Evolutionary conservation across 2,888 invertebrate genomes (phyloP).

Genomic region (Morpho deidamia): DNA sequence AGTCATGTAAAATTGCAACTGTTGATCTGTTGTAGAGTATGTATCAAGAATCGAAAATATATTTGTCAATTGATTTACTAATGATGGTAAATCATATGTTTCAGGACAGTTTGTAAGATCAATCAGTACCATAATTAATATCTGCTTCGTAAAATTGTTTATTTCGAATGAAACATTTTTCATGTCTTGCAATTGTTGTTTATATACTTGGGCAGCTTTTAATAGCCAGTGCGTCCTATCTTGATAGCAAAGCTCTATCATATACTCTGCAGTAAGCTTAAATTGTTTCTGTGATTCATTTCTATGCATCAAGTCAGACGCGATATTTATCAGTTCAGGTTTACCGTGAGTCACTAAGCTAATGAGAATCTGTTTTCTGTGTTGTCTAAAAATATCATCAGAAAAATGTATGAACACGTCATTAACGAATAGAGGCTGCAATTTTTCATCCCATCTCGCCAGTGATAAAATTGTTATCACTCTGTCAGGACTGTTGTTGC

Average conservation of each 20-base stretch:
- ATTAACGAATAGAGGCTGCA: constrained; percentile 44
- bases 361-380: constrained; percentile 64
- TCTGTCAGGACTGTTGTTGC: constrained; percentile 50
- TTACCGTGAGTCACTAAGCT: constrained; percentile 58
- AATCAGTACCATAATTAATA: constrained; percentile 69
- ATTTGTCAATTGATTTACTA: constrained; percentile 65
- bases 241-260: constrained; percentile 71
- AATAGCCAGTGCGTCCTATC: constrained; percentile 69
- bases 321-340: constrained; percentile 50
- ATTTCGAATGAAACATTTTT: constrained; percentile 70
- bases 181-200: constrained; percentile 63
- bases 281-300: constrained; percentile 64
- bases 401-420: constrained; percentile 51
- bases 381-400: constrained; percentile 55
- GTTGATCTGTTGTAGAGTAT: constrained; percentile 59
- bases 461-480: constrained; percentile 56
- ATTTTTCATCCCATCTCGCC: constrained; percentile 51
- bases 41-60: constrained; percentile 70
- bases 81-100: constrained; percentile 62
- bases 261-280: constrained; percentile 68
- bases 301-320: constrained; percentile 55
- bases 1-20: constrained; percentile 65
- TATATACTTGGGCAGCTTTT: constrained; percentile 66
- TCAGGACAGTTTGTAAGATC: constrained; percentile 69
- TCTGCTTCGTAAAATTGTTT: constrained; percentile 70